These are phyloP conservation scores for Catocala fraxini DNA, from an alignment of 2,888 invertebrate species.

Conservation along the genomic window DNA sequence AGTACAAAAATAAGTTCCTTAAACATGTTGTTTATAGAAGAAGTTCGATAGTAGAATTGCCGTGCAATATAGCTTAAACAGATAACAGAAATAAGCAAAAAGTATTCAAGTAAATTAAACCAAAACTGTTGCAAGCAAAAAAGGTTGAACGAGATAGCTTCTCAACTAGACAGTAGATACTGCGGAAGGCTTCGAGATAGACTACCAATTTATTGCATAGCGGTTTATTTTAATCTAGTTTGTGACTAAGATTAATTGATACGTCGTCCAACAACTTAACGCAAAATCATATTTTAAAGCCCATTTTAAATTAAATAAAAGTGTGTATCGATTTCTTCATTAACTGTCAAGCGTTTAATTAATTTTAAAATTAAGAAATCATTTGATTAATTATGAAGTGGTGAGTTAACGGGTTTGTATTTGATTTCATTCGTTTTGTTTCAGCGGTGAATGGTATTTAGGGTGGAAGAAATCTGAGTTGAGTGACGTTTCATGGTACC, in stretches of 20 bases:
- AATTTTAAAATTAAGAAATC: conserved; percentile 36
- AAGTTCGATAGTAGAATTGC: background rate
- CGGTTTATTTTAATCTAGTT: conserved; percentile 55
- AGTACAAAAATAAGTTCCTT: no score
- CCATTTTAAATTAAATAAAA: conserved; percentile 34
- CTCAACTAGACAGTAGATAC: conserved; percentile 11
- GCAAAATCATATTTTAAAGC: conserved; percentile 38
- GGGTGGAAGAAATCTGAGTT: conserved; percentile 96
- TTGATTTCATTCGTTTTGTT: conserved; percentile 69
- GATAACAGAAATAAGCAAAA: conserved; percentile 25
- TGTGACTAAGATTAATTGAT: conserved; percentile 60
- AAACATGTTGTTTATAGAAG: no score
- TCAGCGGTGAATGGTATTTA: conserved; percentile 98
- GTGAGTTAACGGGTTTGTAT: background rate
- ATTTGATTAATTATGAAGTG: conserved; percentile 30
- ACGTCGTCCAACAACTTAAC: conserved; percentile 11
- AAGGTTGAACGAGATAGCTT: background rate
- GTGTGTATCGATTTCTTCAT: conserved; percentile 26
- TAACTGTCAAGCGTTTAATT: conserved; percentile 36
- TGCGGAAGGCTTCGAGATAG: conserved; percentile 14
- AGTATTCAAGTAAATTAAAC: conserved; percentile 18
- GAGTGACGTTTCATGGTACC: conserved; percentile 98
- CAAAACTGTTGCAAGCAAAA: conserved; percentile 20
- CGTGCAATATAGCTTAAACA: conserved; percentile 14
- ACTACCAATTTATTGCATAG: conserved; percentile 40